Conservation (phyloP, 2,888 invertebrate species). For the Tipula vernalis region DNA sequence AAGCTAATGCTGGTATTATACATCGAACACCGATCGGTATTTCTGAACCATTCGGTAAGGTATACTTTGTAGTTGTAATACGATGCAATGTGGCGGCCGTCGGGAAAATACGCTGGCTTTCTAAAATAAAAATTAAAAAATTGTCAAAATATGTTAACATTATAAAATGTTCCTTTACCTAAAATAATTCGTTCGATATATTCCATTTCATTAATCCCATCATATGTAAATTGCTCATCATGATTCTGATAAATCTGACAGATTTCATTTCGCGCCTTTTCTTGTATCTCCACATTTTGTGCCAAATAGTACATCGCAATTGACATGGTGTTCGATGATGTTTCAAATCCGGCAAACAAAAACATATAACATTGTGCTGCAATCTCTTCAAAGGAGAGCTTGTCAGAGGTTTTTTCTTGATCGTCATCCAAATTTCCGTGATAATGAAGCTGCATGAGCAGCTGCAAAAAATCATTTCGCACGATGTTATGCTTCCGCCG, state of each 20-base stretch:
- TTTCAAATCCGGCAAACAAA: constrained; percentile 44
- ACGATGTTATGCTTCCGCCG: constrained; percentile 31
- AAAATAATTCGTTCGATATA: constrained; percentile 33
- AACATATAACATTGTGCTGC: constrained; percentile 14
- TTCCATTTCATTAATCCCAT: constrained; percentile 20
- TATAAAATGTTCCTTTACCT: constrained; percentile 22
- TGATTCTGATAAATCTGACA: constrained; percentile 32
- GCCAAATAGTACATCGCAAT: constrained; percentile 43
- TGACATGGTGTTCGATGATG: constrained; percentile 43
- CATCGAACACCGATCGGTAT: constrained; percentile 24
- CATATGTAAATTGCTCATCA: constrained; percentile 39
- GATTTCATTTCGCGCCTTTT: constrained; percentile 38
- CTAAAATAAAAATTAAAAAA: background rate
- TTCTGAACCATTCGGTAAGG: constrained; percentile 21
- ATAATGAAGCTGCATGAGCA: constrained; percentile 40
- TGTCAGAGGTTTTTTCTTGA: background rate
- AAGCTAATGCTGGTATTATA: constrained; percentile 22
- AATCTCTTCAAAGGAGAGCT: constrained; percentile 11
- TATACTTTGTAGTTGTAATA: background rate
- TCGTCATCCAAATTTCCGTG: constrained; percentile 24
- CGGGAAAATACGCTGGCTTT: background rate
- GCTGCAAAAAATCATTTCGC: constrained; percentile 42
- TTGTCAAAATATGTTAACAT: background rate
- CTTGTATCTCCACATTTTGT: constrained; percentile 39
- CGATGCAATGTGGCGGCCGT: constrained; percentile 4